Conservation (phyloP, 2,797 vertebrate species). For the Paratrypauchen microcephalus region DNA sequence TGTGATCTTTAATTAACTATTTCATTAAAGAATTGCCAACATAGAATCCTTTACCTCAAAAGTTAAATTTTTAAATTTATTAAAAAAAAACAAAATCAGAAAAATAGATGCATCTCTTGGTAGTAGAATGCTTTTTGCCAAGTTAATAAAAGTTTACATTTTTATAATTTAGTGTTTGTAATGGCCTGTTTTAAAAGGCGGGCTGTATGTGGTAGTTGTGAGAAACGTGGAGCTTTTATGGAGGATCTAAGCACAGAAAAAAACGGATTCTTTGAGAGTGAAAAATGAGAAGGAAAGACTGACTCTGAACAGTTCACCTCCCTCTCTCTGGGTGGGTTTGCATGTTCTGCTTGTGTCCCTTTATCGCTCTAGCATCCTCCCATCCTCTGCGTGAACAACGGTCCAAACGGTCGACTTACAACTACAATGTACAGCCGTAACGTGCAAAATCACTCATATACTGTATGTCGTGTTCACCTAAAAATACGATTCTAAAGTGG, state of each 20-base stretch:
- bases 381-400: neutral
- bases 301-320: neutral
- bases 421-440: constrained; percentile 4
- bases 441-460: neutral
- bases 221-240: constrained; percentile 32
- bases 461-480: neutral
- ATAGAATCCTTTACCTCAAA: constrained; percentile 14
- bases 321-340: neutral
- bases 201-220: constrained; percentile 26
- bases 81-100: neutral
- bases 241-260: neutral
- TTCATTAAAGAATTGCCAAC: constrained; percentile 22
- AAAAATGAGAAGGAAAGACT: neutral
- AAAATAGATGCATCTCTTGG: constrained; percentile 1
- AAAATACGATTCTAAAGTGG: neutral
- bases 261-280: neutral
- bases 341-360: neutral
- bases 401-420: neutral
- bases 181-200: neutral
- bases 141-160: constrained; percentile 4
- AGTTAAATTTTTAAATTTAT: neutral
- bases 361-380: neutral
- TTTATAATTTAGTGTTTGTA: neutral
- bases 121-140: neutral
- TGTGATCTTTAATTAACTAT: constrained; percentile 11